Evolutionary conservation across 2,797 vertebrate species (phyloP).

Genomic region (Gymnopithys bicolor): DNA sequence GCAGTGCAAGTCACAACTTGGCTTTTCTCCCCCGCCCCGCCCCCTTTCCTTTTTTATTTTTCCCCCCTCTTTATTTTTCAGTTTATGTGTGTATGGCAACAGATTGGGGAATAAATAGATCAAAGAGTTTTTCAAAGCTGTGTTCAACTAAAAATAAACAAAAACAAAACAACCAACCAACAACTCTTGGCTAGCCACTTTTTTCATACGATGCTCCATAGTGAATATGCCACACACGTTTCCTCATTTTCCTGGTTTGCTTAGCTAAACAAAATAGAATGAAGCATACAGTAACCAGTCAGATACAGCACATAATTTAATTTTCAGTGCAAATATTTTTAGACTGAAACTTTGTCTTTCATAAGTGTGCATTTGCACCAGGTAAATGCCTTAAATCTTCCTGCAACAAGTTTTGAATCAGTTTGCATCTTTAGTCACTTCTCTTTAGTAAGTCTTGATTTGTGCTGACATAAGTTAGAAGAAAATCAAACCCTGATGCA

Average conservation of each 20-base stretch:
- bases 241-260: not conserved
- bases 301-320: not conserved
- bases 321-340: not conserved
- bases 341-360: not conserved
- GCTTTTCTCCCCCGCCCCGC: not conserved
- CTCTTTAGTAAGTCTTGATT: not conserved
- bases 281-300: not conserved
- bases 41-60: too few relatives aligned
- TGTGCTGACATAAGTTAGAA: not conserved
- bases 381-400: not conserved
- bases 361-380: not conserved
- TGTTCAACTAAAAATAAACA: not conserved
- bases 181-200: not conserved
- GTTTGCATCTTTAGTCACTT: not conserved
- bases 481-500: not conserved
- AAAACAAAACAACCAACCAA: not conserved
- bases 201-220: not conserved
- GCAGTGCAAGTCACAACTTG: not conserved
- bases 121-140: conserved; percentile 1
- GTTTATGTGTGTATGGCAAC: not conserved
- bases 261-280: not conserved
- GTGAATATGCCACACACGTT: not conserved
- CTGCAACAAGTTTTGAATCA: not conserved
- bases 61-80: not conserved
- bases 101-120: conserved; percentile 6